Conservation (phyloP, 1,140 invertebrate genomes). For the Lordiphosa stackelbergi region DNA sequence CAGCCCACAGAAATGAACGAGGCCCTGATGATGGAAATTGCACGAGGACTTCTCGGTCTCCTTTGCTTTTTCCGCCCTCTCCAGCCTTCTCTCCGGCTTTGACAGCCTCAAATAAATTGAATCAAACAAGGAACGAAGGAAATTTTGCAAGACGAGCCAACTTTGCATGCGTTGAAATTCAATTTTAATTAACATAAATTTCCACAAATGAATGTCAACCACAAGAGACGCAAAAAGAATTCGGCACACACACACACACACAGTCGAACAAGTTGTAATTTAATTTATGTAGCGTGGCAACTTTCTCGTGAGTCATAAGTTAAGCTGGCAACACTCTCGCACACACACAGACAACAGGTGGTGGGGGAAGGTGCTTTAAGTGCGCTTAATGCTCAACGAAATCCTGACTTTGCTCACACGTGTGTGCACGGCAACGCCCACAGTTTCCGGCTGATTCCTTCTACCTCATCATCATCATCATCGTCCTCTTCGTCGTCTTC, state of each 20-base stretch:
- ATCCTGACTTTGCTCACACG: conserved; percentile 35
- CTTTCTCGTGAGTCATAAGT: conserved; percentile 70
- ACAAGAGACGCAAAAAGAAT: conserved; percentile 34
- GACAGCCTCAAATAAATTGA: conserved; percentile 68
- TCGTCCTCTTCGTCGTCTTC: conserved; percentile 5
- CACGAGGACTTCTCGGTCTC: conserved; percentile 26
- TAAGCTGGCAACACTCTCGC: conserved; percentile 37
- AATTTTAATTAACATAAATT: conserved; percentile 76
- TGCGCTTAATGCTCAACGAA: conserved; percentile 35
- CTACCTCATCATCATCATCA: not conserved
- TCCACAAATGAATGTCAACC: conserved; percentile 74
- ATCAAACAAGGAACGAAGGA: conserved; percentile 57
- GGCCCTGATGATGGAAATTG: conserved; percentile 2
- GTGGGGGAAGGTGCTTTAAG: conserved; percentile 32
- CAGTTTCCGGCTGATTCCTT: conserved; percentile 30
- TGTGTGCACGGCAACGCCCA: conserved; percentile 43
- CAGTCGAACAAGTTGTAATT: conserved; percentile 52
- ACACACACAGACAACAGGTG: conserved; percentile 47
- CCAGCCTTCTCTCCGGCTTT: conserved; percentile 23
- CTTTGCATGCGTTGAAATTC: conserved; percentile 72
- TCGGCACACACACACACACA: conserved; percentile 13
- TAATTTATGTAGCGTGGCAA: conserved; percentile 69
- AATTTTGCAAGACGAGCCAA: conserved; percentile 28
- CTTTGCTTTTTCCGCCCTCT: conserved; percentile 5
- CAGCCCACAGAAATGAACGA: conserved; percentile 1